Conservation (phyloP, 2,888 invertebrate genomes). For the Coelopa pilipes region DNA sequence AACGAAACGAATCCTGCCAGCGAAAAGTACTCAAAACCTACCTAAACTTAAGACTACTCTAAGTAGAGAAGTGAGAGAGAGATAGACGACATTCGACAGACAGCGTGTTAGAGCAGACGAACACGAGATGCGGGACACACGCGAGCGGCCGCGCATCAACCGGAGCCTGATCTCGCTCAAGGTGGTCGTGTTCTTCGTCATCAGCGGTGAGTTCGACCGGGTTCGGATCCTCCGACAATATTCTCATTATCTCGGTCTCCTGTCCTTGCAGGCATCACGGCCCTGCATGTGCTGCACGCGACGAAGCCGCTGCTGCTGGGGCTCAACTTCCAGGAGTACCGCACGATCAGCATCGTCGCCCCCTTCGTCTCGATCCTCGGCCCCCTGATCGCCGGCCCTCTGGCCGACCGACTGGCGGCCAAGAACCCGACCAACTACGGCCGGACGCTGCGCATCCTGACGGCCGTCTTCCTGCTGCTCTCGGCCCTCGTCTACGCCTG, state of each 20-base stretch:
- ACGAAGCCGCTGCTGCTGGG: constrained; percentile 71
- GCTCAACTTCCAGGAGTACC: constrained; percentile 78
- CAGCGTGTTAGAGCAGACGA: not conserved
- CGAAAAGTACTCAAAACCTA: constrained; percentile 17
- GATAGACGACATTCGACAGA: not conserved
- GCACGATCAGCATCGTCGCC: constrained; percentile 81
- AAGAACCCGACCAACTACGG: constrained; percentile 69
- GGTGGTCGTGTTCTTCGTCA: constrained; percentile 83
- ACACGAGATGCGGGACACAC: constrained; percentile 58
- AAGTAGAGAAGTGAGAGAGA: constrained; percentile 3
- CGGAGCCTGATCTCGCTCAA: constrained; percentile 81
- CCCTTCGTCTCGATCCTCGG: constrained; percentile 83
- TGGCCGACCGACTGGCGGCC: constrained; percentile 74
- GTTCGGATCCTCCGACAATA: not conserved
- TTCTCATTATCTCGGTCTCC: not conserved
- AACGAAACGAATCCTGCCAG: constrained; percentile 42
- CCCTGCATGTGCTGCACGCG: constrained; percentile 83
- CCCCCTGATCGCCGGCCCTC: constrained; percentile 79
- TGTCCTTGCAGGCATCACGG: constrained; percentile 77
- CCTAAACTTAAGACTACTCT: constrained; percentile 16
- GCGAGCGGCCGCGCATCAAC: constrained; percentile 70
- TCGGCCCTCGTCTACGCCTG: constrained; percentile 77
- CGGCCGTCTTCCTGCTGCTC: constrained; percentile 75
- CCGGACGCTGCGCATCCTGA: constrained; percentile 75
- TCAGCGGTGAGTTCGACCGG: constrained; percentile 72